phyloP scores from a whole-genome alignment of 2,113 vertebrate genomes.

The Stercorarius parasiticus region DNA sequence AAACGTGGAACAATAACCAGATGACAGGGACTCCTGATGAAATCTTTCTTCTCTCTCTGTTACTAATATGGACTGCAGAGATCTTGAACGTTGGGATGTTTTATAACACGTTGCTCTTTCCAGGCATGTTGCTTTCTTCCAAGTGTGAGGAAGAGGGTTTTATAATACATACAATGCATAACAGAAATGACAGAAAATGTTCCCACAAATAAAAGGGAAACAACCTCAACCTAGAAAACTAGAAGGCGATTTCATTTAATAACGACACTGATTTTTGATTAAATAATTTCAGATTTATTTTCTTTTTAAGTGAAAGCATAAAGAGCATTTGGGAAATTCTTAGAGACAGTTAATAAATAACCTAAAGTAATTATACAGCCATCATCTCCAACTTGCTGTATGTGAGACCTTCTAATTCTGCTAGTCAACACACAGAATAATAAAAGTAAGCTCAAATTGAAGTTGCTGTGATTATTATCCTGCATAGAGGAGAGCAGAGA shows the following conservation, averaged over 20 bases:
- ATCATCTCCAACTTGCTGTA: not conserved
- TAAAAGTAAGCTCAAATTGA: not conserved
- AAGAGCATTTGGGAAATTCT: not conserved
- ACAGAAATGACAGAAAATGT: not conserved
- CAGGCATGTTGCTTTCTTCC: accelerated
- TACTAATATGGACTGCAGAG: not conserved
- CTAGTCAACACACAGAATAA: not conserved
- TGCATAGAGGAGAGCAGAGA: not conserved
- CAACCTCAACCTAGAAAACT: not conserved
- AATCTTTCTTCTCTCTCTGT: not conserved
- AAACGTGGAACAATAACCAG: not conserved
- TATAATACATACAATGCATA: not conserved
- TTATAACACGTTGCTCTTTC: not conserved
- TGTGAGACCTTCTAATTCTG: not conserved
- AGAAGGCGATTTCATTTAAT: not conserved
- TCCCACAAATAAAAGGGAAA: not conserved
- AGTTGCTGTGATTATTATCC: not conserved
- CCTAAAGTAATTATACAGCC: not conserved
- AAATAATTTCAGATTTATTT: not conserved
- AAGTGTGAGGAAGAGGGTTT: not conserved
- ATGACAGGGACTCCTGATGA: not conserved
- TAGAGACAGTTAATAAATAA: not conserved
- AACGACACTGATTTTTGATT: not conserved
- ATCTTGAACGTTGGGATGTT: not conserved
- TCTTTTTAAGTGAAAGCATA: not conserved